Percentiles rank a stretch among this genome's conserved stretches.
Conservation (phyloP, 2,797 vertebrate species). For the Bradypodion pumilum region DNA sequence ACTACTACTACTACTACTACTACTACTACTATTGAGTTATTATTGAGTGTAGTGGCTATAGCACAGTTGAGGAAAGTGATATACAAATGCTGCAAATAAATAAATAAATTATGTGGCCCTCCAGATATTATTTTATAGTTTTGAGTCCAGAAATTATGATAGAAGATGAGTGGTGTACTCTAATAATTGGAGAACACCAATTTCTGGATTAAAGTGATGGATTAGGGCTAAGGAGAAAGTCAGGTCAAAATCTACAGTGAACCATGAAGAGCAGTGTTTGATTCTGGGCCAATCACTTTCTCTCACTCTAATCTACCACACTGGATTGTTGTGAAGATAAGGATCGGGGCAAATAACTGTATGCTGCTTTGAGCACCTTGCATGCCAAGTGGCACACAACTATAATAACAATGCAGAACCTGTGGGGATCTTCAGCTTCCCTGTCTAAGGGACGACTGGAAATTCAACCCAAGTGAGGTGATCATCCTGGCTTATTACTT, state of each 20-base stretch:
- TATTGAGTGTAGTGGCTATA: too few relatives aligned
- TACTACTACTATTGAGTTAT: too few relatives aligned
- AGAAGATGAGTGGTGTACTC: neutral
- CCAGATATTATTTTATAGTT: neutral
- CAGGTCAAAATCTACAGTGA: neutral
- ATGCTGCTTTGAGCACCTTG: neutral
- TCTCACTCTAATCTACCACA: neutral
- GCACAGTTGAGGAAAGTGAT: too few relatives aligned
- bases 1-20: too few relatives aligned
- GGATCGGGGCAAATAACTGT: neutral
- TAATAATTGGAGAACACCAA: neutral
- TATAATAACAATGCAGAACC: neutral
- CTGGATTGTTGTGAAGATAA: neutral
- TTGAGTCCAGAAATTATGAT: neutral
- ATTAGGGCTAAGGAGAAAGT: too few relatives aligned
- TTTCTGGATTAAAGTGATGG: neutral
- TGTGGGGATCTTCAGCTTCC: slow-evolving; percentile 53
- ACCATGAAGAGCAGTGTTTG: neutral
- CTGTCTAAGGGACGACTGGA: slow-evolving; percentile 48
- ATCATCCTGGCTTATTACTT: too few relatives aligned
- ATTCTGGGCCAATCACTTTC: neutral
- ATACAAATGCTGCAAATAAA: too few relatives aligned
- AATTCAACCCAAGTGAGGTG: slow-evolving; percentile 46
- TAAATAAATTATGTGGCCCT: neutral
- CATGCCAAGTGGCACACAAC: neutral